Evolutionary conservation across 2,888 invertebrate species (phyloP), one percentile per base, ranked within the genome.

Genomic region (Rhopalosiphum nymphaeae): DNA sequence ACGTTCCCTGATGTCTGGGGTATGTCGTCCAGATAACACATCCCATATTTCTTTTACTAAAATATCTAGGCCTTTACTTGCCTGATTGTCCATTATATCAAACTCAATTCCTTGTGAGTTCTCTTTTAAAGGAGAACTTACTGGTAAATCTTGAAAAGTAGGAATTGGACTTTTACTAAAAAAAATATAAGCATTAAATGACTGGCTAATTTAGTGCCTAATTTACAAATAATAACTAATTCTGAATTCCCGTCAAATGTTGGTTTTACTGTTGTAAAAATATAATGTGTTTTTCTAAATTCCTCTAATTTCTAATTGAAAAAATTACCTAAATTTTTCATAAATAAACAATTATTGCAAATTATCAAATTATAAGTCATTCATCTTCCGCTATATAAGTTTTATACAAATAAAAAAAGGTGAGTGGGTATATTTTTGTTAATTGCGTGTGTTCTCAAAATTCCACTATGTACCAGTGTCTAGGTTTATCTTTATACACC

Each of bases 11-110:
- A 86, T 86, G 21, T 92, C 57, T 5, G 44, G 86, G 11, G 13
- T n/a, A n/a, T 57, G 21, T 57, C 91, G 84, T 44, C 44, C 86
- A 46, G 85, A 85, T 86, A 92, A 29, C 11, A 92, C 86, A 21
- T 57, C 42, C 91, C 91, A 92, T n/a, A 92, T 86, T 57, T 92
- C 86, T 21, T 86, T 57, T 9, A 44, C 86, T 86, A 86, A 86
- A 67, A 61, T 49, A 1, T 46, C 67, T 21, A 90, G n/a, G 10
- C 90, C 90, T 44, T 86, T 16, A 25, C 25, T 92, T 57, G 85
- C 25, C 10, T 57, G 16, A 0, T 56, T 29, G 56, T 92, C 86
- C n/a, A 67, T 36, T 53, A 36, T 49, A 7, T 29, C 44, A 7
- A 44, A 5, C 4, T n/a, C 44, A 57, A 85, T 21, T 56, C 7